Percentiles rank a stretch among this genome's conserved stretches.
phyloP scores from a whole-genome alignment of 2,888 invertebrate species.

The Callyntrura sp. region DNA sequence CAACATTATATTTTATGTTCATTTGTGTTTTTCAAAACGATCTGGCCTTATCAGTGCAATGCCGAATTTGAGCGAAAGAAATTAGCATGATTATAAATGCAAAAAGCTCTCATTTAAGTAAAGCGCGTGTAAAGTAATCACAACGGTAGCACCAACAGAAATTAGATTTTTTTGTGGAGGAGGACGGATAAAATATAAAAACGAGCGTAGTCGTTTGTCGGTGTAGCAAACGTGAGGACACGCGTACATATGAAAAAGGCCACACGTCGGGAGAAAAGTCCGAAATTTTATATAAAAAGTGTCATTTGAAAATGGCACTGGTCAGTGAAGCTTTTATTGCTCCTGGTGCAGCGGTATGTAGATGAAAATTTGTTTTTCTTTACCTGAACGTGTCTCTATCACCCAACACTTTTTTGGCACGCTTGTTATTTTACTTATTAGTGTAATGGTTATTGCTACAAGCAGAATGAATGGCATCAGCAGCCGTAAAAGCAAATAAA shows the following conservation, averaged over 20 bases:
- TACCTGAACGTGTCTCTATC: neutral
- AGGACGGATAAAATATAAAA: neutral
- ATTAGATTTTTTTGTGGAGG: neutral
- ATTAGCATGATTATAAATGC: conserved; percentile 47
- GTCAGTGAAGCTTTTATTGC: neutral
- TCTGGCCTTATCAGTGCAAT: conserved; percentile 37
- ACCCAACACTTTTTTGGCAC: conserved; percentile 20
- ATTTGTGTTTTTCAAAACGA: neutral
- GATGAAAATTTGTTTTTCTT: conserved; percentile 13
- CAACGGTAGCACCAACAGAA: neutral
- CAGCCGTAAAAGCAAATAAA: conserved; percentile 52
- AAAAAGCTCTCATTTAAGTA: conserved; percentile 4
- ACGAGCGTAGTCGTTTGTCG: neutral
- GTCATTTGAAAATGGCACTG: conserved; percentile 19
- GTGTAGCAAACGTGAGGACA: neutral
- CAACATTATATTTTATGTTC: neutral
- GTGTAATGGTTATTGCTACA: conserved; percentile 44
- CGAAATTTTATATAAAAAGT: neutral
- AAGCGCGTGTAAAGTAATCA: conserved; percentile 14
- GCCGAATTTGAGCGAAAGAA: conserved; percentile 61
- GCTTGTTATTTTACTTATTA: conserved; percentile 51
- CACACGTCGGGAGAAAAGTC: neutral
- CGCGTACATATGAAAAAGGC: neutral
- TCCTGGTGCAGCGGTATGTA: neutral
- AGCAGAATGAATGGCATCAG: conserved; percentile 3